Evolutionary conservation across 2,888 invertebrate genomes (phyloP), one percentile per base, ranked within the genome.

Genomic region (Lymantria monacha): DNA sequence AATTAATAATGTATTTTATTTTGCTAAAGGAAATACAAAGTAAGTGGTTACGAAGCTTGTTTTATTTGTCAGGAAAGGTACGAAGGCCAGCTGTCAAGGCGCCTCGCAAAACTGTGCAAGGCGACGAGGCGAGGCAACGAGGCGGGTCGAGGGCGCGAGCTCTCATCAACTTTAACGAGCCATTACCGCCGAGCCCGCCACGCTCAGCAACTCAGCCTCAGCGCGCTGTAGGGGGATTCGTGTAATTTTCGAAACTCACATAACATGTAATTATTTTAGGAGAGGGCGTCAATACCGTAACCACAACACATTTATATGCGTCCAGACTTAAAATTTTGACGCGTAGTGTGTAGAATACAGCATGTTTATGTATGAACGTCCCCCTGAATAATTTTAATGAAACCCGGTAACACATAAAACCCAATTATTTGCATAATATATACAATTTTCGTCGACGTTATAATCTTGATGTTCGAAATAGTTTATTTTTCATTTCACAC

Each of bases 131-230:
- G 36, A 74, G 67, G 68, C 78, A 72, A 63, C 70, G 72, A 74
- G 66, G 73, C 71, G 72, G 72, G 59, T 70, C 70, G 74, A 73
- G 79, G 80, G 78, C 77, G 79, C 76, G 73, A 80, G 81, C 81
- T 80, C 87, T 88, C 90, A 87, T 90, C 90, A 89, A 85, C 81
- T 86, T 87, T 88, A 89, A 90, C 87, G 90, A 90, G 81, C 85
- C 85, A 87, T 89, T 87, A 86, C 88, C 75, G 72, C 72, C 65
- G 61, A 59, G 69, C 72, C 41, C 69, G 61, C 60, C 63, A 68
- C 71, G 68, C 61, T 67, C 67, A 59, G 65, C 71, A 58, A 62
- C 71, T 66, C 66, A 58, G 66, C 46, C 71, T 66, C 66, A 58
- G 65, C 46, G 42, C 63, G 53, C 49, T 74, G 75, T 70, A 69